Conservation (phyloP, 2,797 vertebrate genomes). For the Etheostoma perlongum region DNA sequence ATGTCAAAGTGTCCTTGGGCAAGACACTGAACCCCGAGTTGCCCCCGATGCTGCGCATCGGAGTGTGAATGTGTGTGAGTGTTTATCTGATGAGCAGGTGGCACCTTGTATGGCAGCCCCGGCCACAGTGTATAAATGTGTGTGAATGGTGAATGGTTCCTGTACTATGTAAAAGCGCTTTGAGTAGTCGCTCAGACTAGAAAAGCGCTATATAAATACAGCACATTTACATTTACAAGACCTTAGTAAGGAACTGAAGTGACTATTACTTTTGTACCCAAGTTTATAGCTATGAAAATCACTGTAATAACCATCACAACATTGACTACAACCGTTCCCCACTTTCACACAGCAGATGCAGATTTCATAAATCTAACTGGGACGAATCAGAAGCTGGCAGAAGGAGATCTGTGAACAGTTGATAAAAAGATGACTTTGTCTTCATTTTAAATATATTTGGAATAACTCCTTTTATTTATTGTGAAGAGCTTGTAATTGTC, state of each 20-base stretch:
- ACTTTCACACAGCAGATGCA: conserved; percentile 61
- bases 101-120: no score
- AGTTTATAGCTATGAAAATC: conserved; percentile 12
- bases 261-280: neutral
- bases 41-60: no score
- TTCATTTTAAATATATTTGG: conserved; percentile 31
- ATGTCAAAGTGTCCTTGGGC: no score
- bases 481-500: conserved; percentile 15
- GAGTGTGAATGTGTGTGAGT: no score
- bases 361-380: conserved; percentile 50
- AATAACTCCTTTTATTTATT: conserved; percentile 30
- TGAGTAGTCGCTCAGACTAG: no score
- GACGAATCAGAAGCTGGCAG: conserved; percentile 31
- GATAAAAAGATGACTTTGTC: conserved; percentile 1
- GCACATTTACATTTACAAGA: no score
- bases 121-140: no score
- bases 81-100: no score
- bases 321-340: conserved; percentile 2
- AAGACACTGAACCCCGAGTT: no score
- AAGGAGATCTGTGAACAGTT: conserved; percentile 35
- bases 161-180: no score
- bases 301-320: conserved; percentile 31
- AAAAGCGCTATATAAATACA: no score
- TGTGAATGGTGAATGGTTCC: no score
- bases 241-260: neutral